Evolutionary conservation across 1,140 invertebrate genomes (phyloP), one percentile per base, ranked within the genome.

Genomic region (Microplitis demolitor): DNA sequence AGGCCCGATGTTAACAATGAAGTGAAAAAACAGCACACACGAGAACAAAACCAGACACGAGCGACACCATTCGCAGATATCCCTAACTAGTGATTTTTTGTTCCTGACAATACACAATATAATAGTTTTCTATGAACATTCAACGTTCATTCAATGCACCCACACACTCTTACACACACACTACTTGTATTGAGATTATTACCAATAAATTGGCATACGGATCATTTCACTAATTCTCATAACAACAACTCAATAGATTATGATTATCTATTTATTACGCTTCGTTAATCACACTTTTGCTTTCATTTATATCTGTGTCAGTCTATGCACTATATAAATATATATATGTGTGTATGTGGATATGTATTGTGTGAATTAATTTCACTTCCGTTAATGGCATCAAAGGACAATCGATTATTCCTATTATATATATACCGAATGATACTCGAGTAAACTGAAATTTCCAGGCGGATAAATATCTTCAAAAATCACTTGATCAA

Each of bases 191-290:
- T 3, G 71, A 84, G 83, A 85, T 85, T 86, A 87, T 84, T 83
- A 85, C 80, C 83, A 85, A 87, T 85, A 86, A 87, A 87, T 87
- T 87, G 84, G 76, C 31, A 76, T 74, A 82, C 74, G 85, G 79
- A 84, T 87, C 86, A 83, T 87, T 87, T 85, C 83, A 85, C 85
- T 85, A 85, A 86, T 87, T 80, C 84, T 78, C 77, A 78, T 85
- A 24, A 58, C 24, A 86, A 87, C 84, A 86, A 84, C 84, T 83
- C 83, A 87, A 87, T 87, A 84, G 85, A 87, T 87, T 87, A 86
- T 82, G 83, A 85, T 87, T 87, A 87, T 87, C 78, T 85, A 78
- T 85, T 86, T 85, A 85, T 80, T 82, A 74, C 83, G 83, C 78
- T 80, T 87, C 81, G 82, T 85, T 86, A 83, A 81, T 16, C 54